A percentile compares a stretch with the other conserved stretches of the same genome.
phyloP scores from a whole-genome alignment of 53 echinoderm and acorn worm species.

The Holothuria leucospilota region DNA sequence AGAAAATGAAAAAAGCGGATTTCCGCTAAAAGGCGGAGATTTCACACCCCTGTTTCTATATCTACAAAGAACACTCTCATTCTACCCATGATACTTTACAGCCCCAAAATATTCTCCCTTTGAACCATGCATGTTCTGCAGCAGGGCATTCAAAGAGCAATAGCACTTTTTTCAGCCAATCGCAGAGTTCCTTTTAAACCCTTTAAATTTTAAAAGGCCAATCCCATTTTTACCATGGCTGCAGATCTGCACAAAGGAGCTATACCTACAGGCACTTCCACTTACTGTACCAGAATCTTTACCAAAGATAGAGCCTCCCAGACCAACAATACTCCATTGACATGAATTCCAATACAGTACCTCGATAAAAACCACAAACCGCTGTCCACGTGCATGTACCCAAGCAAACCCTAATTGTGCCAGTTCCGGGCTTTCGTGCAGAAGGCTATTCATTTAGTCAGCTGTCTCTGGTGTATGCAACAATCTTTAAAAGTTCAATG shows the following conservation, averaged over 20 bases:
- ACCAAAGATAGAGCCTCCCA: background rate
- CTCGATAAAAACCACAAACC: conserved; percentile 28
- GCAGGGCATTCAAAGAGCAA: no score
- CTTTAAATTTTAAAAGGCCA: no score
- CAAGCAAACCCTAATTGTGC: conserved; percentile 15
- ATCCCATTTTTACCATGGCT: background rate
- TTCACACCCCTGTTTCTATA: no score
- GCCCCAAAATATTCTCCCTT: no score
- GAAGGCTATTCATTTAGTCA: conserved; percentile 35
- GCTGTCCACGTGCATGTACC: conserved; percentile 37
- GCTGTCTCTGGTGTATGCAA: background rate
- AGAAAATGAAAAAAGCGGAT: no score
- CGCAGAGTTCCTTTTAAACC: no score
- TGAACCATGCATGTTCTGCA: no score
- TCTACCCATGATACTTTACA: no score
- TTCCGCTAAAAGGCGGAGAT: no score
- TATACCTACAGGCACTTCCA: background rate
- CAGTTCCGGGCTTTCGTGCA: conserved; percentile 1
- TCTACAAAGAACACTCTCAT: no score
- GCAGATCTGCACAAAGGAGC: conserved; percentile 3
- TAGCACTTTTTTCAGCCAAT: no score
- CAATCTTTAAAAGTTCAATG: no score
- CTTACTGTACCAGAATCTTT: background rate
- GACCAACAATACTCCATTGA: background rate
- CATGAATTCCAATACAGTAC: background rate